Percentiles rank a stretch among this genome's conserved stretches.
These are phyloP conservation scores for Steinernema khuongi DNA, from an alignment of 1,140 invertebrate species.

Conservation along the genomic window DNA sequence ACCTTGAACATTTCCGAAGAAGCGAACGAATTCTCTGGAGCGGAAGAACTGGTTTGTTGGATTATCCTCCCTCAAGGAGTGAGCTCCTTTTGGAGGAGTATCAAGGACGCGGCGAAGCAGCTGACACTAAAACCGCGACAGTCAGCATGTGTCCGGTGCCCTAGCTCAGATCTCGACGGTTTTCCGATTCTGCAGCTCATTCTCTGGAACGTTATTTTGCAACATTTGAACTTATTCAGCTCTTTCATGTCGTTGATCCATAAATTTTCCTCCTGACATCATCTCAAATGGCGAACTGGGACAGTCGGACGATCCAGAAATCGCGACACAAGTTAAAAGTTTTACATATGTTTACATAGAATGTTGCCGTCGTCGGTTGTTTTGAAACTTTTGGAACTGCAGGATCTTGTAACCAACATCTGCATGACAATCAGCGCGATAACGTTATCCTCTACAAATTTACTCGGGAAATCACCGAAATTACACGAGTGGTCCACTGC, in stretches of 20 bases:
- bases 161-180: too few species aligned
- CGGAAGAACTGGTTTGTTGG: neutral
- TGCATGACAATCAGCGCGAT: too few species aligned
- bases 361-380: constrained; percentile 18
- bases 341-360: neutral
- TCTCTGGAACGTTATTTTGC: too few species aligned
- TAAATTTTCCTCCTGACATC: neutral
- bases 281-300: neutral
- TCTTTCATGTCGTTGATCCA: too few species aligned
- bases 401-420: too few species aligned
- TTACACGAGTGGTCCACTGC: neutral
- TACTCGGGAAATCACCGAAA: too few species aligned
- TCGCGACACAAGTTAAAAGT: neutral
- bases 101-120: neutral
- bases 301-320: neutral
- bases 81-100: neutral
- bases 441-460: too few species aligned
- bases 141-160: too few species aligned
- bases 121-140: neutral
- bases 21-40: neutral
- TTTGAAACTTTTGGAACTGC: neutral
- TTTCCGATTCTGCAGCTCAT: too few species aligned
- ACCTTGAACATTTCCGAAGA: too few species aligned
- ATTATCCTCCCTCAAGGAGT: neutral
- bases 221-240: too few species aligned